A percentile compares a stretch with the other conserved stretches of the same genome.
Evolutionary conservation across 2,113 vertebrate genomes (phyloP).

Genomic region (Diadophis punctatus): DNA sequence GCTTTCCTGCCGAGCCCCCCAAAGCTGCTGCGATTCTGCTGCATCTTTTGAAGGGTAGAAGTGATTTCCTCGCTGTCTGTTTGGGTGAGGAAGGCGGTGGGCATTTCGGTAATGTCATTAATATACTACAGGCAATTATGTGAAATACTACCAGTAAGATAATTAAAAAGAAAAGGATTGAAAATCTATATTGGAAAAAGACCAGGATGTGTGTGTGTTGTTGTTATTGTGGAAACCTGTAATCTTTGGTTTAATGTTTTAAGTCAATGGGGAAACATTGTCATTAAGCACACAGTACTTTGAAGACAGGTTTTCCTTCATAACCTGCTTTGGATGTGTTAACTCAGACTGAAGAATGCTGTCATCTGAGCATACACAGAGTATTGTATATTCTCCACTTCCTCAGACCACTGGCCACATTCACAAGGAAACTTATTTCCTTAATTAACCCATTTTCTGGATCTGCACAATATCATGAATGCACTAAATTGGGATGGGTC

Average conservation of each 20-base stretch:
- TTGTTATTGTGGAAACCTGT: background rate
- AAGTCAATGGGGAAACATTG: background rate
- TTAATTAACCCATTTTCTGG: background rate
- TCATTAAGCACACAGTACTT: background rate
- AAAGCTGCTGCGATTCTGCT: background rate
- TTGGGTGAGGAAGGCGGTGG: background rate
- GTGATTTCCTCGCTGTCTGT: background rate
- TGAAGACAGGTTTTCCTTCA: background rate
- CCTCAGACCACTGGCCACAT: background rate
- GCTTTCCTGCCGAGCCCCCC: background rate
- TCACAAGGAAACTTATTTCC: background rate
- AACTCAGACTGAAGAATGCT: background rate
- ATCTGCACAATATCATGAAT: background rate
- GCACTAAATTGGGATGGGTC: background rate
- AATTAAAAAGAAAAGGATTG: background rate
- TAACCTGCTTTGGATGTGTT: background rate
- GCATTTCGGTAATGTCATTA: background rate
- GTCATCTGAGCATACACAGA: background rate
- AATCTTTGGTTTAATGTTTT: background rate
- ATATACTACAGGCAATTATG: background rate
- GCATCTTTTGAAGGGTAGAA: background rate
- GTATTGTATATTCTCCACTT: background rate
- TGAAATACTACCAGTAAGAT: background rate
- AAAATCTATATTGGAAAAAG: background rate
- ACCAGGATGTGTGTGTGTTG: background rate